A percentile compares a stretch with the other conserved stretches of the same genome.
phyloP scores from a whole-genome alignment of 2,888 invertebrate species.

The Coelogynopora nodosa region DNA sequence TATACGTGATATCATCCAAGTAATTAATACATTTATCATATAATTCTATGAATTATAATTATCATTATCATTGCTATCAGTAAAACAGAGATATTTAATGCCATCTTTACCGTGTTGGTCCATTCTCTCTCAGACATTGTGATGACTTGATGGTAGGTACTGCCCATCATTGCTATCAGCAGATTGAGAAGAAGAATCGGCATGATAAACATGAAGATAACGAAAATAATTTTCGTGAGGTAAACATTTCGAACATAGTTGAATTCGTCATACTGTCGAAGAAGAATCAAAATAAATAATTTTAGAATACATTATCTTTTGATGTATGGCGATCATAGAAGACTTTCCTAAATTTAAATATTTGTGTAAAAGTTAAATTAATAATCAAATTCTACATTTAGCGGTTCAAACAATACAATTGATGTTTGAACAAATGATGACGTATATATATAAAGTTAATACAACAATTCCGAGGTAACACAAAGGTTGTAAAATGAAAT shows the following conservation, averaged over 20 bases:
- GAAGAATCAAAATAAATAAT: slow-evolving; percentile 34
- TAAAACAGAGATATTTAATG: too few species aligned
- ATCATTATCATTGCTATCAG: neutral
- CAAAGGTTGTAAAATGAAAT: too few species aligned
- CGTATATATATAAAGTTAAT: too few species aligned
- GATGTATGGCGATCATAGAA: too few species aligned
- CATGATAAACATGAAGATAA: slow-evolving; percentile 93
- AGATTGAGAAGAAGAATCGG: slow-evolving; percentile 91
- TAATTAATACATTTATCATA: neutral
- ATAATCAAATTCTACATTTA: neutral
- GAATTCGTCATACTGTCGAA: slow-evolving; percentile 82
- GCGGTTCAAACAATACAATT: neutral
- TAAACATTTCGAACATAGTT: slow-evolving; percentile 83
- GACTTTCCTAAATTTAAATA: too few species aligned
- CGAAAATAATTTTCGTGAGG: slow-evolving; percentile 89
- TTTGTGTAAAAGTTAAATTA: neutral
- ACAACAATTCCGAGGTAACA: too few species aligned
- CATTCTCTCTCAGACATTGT: slow-evolving; percentile 97
- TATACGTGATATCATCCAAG: too few species aligned
- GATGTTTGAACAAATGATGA: too few species aligned
- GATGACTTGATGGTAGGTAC: slow-evolving; percentile 94
- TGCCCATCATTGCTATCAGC: slow-evolving; percentile 99
- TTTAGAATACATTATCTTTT: neutral
- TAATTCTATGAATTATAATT: neutral
- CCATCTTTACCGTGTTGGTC: slow-evolving; percentile 76